These are phyloP conservation scores for Manis javanica DNA, from an alignment of 2,797 vertebrate genomes.

Conservation along the genomic window DNA sequence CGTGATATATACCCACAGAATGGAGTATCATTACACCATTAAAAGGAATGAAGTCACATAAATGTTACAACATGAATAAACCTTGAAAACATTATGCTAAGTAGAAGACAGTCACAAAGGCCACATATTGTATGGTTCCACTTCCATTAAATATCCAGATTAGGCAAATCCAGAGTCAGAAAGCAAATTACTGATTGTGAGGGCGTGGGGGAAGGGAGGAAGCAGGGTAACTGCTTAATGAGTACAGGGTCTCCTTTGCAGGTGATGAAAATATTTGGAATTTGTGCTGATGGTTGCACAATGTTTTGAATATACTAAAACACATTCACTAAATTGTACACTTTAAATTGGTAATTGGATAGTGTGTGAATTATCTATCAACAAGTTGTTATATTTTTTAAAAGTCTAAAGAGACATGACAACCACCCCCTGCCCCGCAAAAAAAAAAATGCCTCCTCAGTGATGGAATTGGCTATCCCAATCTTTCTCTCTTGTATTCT, in stretches of 20 bases:
- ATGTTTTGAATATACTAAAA: not conserved
- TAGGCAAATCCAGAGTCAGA: slow-evolving; percentile 1
- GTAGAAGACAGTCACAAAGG: slow-evolving; percentile 3
- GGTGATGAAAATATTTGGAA: slow-evolving; percentile 26
- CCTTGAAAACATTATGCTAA: not conserved
- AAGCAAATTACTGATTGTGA: not conserved
- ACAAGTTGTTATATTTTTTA: not conserved
- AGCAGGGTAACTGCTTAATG: not conserved
- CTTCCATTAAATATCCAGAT: slow-evolving; percentile 19
- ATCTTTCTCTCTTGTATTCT: slow-evolving; percentile 58
- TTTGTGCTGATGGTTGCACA: not conserved
- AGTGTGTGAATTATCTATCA: not conserved
- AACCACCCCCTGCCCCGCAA: not conserved
- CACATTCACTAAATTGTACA: not conserved
- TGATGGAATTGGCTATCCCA: slow-evolving; percentile 59
- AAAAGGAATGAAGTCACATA: slow-evolving; percentile 35
- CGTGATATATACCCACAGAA: not conserved
- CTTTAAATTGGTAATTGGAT: slow-evolving; percentile 33
- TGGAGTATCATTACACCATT: not conserved
- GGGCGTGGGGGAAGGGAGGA: not conserved
- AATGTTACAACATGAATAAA: not conserved
- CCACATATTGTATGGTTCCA: not conserved
- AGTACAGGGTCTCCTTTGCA: not conserved
- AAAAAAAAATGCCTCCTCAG: slow-evolving; percentile 28
- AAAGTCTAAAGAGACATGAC: slow-evolving; percentile 21